Evolutionary conservation across 1,140 invertebrate species (phyloP).

Genomic region (Chrysomallon squamiferum): DNA sequence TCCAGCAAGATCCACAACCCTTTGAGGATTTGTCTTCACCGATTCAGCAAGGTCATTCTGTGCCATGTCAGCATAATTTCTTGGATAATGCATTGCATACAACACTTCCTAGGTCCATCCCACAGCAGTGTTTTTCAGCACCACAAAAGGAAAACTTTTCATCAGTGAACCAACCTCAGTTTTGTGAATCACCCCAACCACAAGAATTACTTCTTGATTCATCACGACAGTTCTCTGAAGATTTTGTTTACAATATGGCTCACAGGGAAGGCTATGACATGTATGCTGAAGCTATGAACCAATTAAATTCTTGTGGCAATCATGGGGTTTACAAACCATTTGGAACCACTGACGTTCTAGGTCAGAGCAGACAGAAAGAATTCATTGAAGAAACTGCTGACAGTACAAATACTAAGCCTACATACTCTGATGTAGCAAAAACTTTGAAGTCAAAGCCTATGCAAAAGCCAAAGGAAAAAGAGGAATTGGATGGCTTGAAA

Average conservation of each 20-base stretch:
- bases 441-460: conserved; percentile 25
- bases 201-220: not conserved
- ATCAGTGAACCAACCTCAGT: too few species aligned
- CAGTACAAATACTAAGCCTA: conserved; percentile 12
- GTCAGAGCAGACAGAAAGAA: not conserved
- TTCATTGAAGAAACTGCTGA: not conserved
- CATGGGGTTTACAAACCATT: conserved; percentile 2
- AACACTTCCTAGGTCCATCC: too few species aligned
- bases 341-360: not conserved
- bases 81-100: too few species aligned
- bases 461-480: conserved; percentile 20
- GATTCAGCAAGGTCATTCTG: too few species aligned
- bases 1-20: not conserved
- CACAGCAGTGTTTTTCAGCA: too few species aligned
- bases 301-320: not conserved
- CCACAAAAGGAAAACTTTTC: too few species aligned
- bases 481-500: conserved; percentile 12
- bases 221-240: not conserved
- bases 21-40: not conserved
- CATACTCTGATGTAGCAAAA: conserved; percentile 48
- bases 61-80: too few species aligned
- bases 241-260: not conserved
- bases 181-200: not conserved
- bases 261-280: conserved; percentile 4
- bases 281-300: conserved; percentile 1